Percentiles rank a stretch among this genome's conserved stretches.
Evolutionary conservation across 2,113 vertebrate species (phyloP).

Genomic region (Sinosuthora webbiana): DNA sequence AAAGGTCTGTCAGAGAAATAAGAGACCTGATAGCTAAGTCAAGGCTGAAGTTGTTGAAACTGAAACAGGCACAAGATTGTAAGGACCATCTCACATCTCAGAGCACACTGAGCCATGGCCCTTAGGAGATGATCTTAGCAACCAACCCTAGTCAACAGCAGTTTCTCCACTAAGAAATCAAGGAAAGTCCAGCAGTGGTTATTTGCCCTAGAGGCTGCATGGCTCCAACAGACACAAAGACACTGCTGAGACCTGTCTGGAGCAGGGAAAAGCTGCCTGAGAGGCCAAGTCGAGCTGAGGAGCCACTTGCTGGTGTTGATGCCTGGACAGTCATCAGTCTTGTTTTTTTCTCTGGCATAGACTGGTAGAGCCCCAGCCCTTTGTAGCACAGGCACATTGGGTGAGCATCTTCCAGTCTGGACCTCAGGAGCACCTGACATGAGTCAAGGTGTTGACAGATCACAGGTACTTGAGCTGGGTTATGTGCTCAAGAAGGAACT

Average conservation of each 20-base stretch:
- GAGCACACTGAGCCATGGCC: background rate
- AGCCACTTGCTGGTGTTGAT: background rate
- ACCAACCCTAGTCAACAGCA: rapidly evolving
- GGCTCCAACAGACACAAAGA: background rate
- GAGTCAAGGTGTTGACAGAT: background rate
- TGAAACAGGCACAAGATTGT: background rate
- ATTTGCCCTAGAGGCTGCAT: background rate
- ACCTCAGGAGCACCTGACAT: background rate
- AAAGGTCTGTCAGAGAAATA: background rate
- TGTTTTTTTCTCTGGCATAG: background rate
- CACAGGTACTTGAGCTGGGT: background rate
- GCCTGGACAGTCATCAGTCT: too few species aligned
- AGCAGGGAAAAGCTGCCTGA: background rate
- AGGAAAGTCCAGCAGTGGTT: background rate
- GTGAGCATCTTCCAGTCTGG: background rate
- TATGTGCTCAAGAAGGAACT: background rate
- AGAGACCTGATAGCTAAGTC: background rate
- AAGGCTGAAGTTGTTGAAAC: background rate
- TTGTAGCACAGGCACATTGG: background rate
- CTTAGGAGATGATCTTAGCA: background rate
- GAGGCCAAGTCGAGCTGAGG: background rate
- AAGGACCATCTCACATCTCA: background rate
- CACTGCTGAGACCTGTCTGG: background rate
- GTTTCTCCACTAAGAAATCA: background rate
- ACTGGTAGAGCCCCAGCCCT: too few species aligned